Evolutionary conservation across 2,888 invertebrate genomes (phyloP).

Genomic region (Thysanoteuthis rhombus): DNA sequence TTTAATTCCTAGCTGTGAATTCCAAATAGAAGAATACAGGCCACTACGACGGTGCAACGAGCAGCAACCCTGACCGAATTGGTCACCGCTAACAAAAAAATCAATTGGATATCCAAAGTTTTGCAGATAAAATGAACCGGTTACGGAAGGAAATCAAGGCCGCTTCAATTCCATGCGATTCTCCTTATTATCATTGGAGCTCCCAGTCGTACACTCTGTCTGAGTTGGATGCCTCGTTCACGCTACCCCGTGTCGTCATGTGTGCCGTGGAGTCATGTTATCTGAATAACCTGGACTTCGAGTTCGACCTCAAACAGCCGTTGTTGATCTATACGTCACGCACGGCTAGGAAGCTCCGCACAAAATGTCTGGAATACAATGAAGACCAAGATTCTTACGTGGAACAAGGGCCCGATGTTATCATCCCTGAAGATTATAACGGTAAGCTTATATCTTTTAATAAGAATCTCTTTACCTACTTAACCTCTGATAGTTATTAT

Average conservation of each 20-base stretch:
- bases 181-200: constrained; percentile 48
- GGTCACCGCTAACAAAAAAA: neutral
- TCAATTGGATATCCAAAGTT: neutral
- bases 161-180: constrained; percentile 2
- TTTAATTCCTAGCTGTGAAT: neutral
- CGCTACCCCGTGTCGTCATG: constrained; percentile 48
- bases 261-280: constrained; percentile 44
- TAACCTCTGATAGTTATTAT: too few species aligned
- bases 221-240: constrained; percentile 45
- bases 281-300: constrained; percentile 44
- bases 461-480: too few species aligned
- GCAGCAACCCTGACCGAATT: neutral
- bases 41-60: neutral
- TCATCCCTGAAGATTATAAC: constrained; percentile 49
- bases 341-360: constrained; percentile 43
- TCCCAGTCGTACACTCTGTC: constrained; percentile 47
- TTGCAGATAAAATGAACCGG: neutral
- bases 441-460: constrained; percentile 38
- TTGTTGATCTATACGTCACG: constrained; percentile 44
- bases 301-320: constrained; percentile 48
- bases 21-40: neutral
- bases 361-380: constrained; percentile 40
- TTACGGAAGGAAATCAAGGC: neutral
- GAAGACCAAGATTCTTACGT: constrained; percentile 34
- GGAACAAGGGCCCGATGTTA: constrained; percentile 44